Base-by-base conservation (phyloP, 1,140 invertebrate species). In the Sarcophaga bullata region DNA sequence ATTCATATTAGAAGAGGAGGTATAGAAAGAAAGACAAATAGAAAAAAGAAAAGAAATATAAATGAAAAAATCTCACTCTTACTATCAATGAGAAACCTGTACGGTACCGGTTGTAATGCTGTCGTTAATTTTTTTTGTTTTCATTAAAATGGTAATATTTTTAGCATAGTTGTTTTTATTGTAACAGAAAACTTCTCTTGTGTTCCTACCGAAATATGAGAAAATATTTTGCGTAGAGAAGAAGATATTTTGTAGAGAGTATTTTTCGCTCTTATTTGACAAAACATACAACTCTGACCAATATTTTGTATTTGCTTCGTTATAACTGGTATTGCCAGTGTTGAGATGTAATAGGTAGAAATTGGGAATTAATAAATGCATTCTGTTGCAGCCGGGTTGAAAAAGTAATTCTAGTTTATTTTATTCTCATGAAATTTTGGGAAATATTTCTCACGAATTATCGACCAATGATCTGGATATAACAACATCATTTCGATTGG, bases 31-130 rank as follows among this genome's bases (percentile, higher is more conserved):
- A 8, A 72, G 17, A 25, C 47, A 50, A 50, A 50, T 49, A 37
- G 8, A n/a, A 50, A 76, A 3, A 50, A 9, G 48, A n/a, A n/a
- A n/a, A n/a, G n/a, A n/a, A n/a, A n/a, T n/a, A n/a, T n/a, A n/a
- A n/a, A 49, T n/a, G 4, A 76, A 49, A 17, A 52, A 9, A 50
- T 13, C 48, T 78, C 75, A 78, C 75, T 78, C 75, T 78, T 78
- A 78, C 75, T 78, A 78, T 78, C 75, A 13, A 50, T 52, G 75
- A 78, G 75, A 78, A 78, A 78, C 75, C 75, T 19, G 75, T 78
- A 78, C 75, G 75, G 75, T 78, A 78, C 75, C 75, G 50, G 75
- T 78, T 78, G 75, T 78, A 78, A 78, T 19, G 75, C n/a, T 50
- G n/a, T 78, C 17, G 7, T 76, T 0, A 25, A 11, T 75, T 5